phyloP scores from a whole-genome alignment of 2,797 vertebrate genomes.

The Echeneis naucrates region DNA sequence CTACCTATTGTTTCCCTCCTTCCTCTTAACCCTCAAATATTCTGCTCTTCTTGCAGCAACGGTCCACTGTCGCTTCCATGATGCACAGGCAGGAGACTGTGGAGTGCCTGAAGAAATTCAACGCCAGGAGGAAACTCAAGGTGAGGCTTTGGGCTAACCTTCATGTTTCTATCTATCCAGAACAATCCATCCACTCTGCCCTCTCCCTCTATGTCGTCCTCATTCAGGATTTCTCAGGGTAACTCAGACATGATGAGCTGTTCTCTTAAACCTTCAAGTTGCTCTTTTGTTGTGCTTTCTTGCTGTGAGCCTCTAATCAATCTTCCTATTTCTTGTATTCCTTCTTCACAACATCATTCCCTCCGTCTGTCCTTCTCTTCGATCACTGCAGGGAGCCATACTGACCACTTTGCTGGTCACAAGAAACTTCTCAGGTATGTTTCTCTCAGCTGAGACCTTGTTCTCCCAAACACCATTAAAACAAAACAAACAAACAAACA shows the following conservation, averaged over 20 bases:
- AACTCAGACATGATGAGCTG: conserved; percentile 43
- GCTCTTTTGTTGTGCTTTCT: conserved; percentile 45
- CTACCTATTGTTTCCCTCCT: conserved; percentile 18
- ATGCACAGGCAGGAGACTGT: conserved; percentile 99
- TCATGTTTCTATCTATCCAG: conserved; percentile 47
- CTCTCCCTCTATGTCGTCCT: conserved; percentile 18
- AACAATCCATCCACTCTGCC: conserved; percentile 35
- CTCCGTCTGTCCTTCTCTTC: conserved; percentile 54
- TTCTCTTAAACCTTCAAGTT: conserved; percentile 48
- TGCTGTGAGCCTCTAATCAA: conserved; percentile 54
- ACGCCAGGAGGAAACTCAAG: conserved; percentile 98
- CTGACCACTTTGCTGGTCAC: conserved; percentile 99
- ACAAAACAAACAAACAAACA: too few relatives aligned
- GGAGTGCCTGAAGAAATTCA: conserved; percentile 99
- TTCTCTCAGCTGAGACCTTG: conserved; percentile 32
- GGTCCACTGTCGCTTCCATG: conserved; percentile 98
- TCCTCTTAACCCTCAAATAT: conserved; percentile 41
- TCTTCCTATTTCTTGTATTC: conserved; percentile 56
- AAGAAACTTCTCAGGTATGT: conserved; percentile 99
- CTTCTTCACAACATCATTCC: conserved; percentile 45
- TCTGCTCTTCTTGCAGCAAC: conserved; percentile 86
- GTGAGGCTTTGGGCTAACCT: conserved; percentile 76
- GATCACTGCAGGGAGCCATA: conserved; percentile 93
- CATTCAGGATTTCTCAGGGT: conserved; percentile 23
- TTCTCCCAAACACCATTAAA: conserved; percentile 35